These are phyloP conservation scores for Eretmocerus hayati DNA, from an alignment of 2,888 invertebrate genomes.

Conservation along the genomic window DNA sequence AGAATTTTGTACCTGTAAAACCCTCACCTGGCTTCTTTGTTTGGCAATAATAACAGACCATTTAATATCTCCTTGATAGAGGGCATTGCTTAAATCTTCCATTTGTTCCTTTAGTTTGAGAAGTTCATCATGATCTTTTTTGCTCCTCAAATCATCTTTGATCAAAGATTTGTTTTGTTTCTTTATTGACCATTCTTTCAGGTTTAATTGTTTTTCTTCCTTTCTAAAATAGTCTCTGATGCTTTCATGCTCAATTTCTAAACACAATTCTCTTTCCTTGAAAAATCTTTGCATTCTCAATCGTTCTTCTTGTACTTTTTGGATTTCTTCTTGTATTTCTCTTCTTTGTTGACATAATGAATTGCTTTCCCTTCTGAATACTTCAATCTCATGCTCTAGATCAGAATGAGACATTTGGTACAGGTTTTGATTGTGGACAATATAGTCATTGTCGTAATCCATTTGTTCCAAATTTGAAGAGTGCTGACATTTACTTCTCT, in stretches of 20 bases:
- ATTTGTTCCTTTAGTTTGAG: conserved; percentile 54
- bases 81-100: conserved; percentile 58
- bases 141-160: conserved; percentile 59
- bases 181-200: conserved; percentile 60
- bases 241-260: conserved; percentile 58
- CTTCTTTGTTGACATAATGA: conserved; percentile 44
- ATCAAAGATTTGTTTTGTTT: conserved; percentile 56
- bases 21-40: conserved; percentile 66
- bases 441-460: too few relatives aligned
- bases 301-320: conserved; percentile 52
- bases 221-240: conserved; percentile 59
- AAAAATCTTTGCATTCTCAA: conserved; percentile 49
- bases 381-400: conserved; percentile 58
- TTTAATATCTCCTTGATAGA: conserved; percentile 66
- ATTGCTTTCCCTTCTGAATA: conserved; percentile 51
- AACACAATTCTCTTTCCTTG: conserved; percentile 53
- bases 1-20: conserved; percentile 63
- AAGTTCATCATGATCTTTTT: conserved; percentile 66
- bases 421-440: too few relatives aligned
- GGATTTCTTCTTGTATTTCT: conserved; percentile 48
- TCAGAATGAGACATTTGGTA: too few relatives aligned
- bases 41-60: conserved; percentile 66
- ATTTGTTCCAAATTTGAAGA: too few relatives aligned
- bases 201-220: conserved; percentile 61
- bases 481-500: too few relatives aligned